Evolutionary conservation across 2,797 vertebrate genomes (phyloP).

Genomic region (Columba guinea): DNA sequence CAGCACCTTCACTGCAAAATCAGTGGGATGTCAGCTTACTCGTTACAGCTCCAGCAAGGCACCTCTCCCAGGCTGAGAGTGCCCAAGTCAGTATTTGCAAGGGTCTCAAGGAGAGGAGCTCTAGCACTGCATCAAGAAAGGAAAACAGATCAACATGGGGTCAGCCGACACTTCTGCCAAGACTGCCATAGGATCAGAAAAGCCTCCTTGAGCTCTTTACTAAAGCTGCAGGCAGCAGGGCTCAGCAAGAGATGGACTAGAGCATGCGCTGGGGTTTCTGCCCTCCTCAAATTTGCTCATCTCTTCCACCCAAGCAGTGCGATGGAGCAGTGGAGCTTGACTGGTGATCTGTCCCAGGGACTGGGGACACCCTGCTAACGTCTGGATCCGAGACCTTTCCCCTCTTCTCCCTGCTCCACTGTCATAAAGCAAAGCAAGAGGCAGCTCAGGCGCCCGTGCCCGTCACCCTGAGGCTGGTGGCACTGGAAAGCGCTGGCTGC

Average conservation of each 20-base stretch:
- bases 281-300: background rate
- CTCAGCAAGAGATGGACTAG: background rate
- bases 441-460: background rate
- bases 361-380: background rate
- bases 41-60: background rate
- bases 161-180: background rate
- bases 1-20: background rate
- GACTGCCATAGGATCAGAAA: background rate
- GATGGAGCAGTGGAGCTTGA: background rate
- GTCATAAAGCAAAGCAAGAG: accelerated
- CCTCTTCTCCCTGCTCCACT: background rate
- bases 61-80: background rate
- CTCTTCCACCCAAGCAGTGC: background rate
- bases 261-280: background rate
- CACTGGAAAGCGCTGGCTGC: background rate
- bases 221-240: background rate
- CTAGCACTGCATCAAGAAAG: background rate
- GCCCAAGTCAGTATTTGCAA: background rate
- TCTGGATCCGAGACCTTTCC: background rate
- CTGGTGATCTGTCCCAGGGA: background rate
- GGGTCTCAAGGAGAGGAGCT: background rate
- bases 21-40: background rate
- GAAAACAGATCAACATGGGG: background rate
- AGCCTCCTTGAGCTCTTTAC: background rate
- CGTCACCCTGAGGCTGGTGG: background rate